Evolutionary conservation across 2,113 vertebrate genomes (phyloP).

Genomic region (Melanocharis versteri): DNA sequence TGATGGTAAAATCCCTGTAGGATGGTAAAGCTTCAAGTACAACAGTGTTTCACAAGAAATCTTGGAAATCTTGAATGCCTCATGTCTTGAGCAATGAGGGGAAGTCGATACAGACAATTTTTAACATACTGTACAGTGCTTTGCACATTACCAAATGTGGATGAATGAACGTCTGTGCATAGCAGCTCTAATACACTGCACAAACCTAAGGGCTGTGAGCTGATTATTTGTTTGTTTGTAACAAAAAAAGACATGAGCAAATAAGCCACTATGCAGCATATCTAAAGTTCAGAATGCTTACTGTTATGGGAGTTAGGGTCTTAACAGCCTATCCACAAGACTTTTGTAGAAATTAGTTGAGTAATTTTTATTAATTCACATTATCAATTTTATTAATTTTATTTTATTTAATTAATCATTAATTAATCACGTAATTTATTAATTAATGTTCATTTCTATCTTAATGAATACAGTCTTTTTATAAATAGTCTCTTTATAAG

Average conservation of each 20-base stretch:
- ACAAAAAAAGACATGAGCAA: background rate
- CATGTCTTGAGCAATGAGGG: background rate
- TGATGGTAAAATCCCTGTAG: background rate
- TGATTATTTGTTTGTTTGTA: background rate
- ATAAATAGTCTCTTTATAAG: background rate
- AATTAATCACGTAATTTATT: background rate
- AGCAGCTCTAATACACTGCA: background rate
- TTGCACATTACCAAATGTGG: background rate
- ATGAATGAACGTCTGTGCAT: background rate
- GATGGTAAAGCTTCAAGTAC: background rate
- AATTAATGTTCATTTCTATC: background rate
- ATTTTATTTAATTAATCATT: background rate
- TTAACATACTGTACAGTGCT: background rate
- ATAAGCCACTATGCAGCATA: background rate
- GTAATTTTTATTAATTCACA: background rate
- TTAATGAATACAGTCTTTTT: background rate
- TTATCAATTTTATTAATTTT: background rate
- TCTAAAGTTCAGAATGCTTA: background rate
- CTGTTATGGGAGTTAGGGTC: background rate
- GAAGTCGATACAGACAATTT: background rate
- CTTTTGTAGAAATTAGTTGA: background rate
- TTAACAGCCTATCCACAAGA: background rate
- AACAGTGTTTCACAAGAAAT: background rate
- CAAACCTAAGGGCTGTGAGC: background rate
- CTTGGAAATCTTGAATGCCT: background rate